phyloP scores from a whole-genome alignment of 1,140 invertebrate species.

The Drosophila arizonae region DNA sequence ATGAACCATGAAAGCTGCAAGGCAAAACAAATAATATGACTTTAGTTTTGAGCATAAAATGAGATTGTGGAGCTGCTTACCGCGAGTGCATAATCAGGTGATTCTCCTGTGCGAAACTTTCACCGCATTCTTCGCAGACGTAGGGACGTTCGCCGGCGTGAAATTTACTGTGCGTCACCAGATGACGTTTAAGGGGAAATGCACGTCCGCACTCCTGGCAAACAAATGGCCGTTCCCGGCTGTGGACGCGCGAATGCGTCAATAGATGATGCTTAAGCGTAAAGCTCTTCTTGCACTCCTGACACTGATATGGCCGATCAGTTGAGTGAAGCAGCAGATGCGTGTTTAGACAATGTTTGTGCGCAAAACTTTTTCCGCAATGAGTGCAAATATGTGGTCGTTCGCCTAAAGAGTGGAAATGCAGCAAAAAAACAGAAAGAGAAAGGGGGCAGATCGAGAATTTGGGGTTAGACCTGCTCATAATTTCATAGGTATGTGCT shows the following conservation, averaged over 20 bases:
- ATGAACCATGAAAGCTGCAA: conserved; percentile 88
- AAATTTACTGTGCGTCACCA: conserved; percentile 93
- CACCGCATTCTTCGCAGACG: conserved; percentile 93
- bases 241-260: conserved; percentile 90
- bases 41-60: not conserved
- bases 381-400: conserved; percentile 92
- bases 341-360: conserved; percentile 92
- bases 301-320: conserved; percentile 91
- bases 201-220: conserved; percentile 91
- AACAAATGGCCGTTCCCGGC: conserved; percentile 90
- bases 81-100: conserved; percentile 90
- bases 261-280: conserved; percentile 91
- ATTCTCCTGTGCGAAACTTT: conserved; percentile 93
- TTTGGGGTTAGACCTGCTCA: conserved; percentile 61
- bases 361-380: conserved; percentile 93
- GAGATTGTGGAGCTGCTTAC: conserved; percentile 27
- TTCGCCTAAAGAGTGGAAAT: conserved; percentile 84
- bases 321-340: conserved; percentile 91
- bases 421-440: conserved; percentile 35
- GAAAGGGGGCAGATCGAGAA: conserved; percentile 9
- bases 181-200: conserved; percentile 90
- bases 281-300: conserved; percentile 93
- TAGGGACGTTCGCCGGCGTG: conserved; percentile 94
- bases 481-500: conserved; percentile 17
- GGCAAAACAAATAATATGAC: not conserved